Evolutionary conservation across 1,140 invertebrate species (phyloP).

Genomic region (Diorhabda sublineata): DNA sequence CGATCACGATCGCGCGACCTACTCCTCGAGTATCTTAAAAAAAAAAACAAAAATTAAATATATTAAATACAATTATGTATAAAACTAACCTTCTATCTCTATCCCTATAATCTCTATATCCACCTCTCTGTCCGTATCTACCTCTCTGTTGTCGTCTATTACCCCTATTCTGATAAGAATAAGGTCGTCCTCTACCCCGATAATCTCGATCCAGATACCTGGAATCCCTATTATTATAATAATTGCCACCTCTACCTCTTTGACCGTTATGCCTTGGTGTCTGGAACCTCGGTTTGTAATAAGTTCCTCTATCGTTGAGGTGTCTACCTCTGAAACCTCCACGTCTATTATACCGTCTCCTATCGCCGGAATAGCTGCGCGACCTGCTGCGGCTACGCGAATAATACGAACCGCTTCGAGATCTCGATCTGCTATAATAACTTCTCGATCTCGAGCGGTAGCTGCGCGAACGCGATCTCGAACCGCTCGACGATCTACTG

Average conservation of each 20-base stretch:
- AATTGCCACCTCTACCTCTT: slow-evolving; percentile 52
- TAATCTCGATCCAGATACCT: slow-evolving; percentile 50
- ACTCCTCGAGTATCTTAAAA: slow-evolving; percentile 46
- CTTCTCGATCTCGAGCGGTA: slow-evolving; percentile 47
- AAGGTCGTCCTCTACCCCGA: slow-evolving; percentile 39
- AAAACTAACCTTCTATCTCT: slow-evolving; percentile 49
- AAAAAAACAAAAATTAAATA: neutral
- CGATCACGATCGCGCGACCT: slow-evolving; percentile 46
- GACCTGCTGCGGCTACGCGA: slow-evolving; percentile 59
- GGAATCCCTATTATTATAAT: slow-evolving; percentile 48
- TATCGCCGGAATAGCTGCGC: slow-evolving; percentile 60
- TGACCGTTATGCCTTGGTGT: slow-evolving; percentile 50
- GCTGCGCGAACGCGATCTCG: slow-evolving; percentile 43
- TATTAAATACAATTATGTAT: neutral
- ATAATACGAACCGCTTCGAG: slow-evolving; percentile 52
- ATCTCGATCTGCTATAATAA: slow-evolving; percentile 47
- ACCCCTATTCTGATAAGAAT: slow-evolving; percentile 41
- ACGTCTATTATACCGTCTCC: slow-evolving; percentile 47
- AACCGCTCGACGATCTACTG: slow-evolving; percentile 38
- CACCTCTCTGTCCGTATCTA: slow-evolving; percentile 44
- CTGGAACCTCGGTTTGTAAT: slow-evolving; percentile 71
- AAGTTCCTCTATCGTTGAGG: slow-evolving; percentile 65
- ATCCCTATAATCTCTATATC: slow-evolving; percentile 56
- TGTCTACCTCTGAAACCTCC: slow-evolving; percentile 55
- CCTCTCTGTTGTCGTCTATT: slow-evolving; percentile 37